Evolutionary conservation across 2,113 vertebrate species (phyloP), one percentile per base, ranked within the genome.

Genomic region (Poicephalus meyeri): DNA sequence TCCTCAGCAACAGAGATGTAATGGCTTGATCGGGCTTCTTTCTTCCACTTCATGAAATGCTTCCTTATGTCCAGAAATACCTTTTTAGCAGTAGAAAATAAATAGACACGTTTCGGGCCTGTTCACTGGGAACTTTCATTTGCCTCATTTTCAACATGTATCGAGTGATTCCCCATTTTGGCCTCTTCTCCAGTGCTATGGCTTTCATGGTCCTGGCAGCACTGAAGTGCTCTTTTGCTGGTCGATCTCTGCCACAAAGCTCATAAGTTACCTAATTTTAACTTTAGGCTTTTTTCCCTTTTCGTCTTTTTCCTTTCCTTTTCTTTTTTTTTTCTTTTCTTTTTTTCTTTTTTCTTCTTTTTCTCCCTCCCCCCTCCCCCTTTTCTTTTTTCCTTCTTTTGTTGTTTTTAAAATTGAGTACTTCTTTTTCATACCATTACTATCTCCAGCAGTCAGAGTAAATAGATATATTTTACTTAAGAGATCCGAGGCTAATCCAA

Each of bases 11-110:
- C 71, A 41, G 10, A 77, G 66, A 88, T 52, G 23, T 50, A 85
- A 56, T 72, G 47, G 39, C 16, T 76, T 9, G 11, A 64, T 35
- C 37, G 16, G 35, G 10, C 28, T 68, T 64, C 66, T 88, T 89
- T 89, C 85, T 94, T 90, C 16, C 44, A 16, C 53, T 80, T 93
- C 47, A 86, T 88, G 74, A 94, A 94, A 96, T 73, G n/a, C 64
- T 95, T 96, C 79, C 88, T 93, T 96, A 72, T 83, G 49, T 93
- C 24, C 49, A 83, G 88, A 91, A 93, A 77, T 77, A 80, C 58
- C 33, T 61, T 90, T 88, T 66, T 55, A 96, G 33, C 35, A 66
- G 50, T 44, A 89, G 61, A 87, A 94, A 91, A 87, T 55, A 84
- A 58, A 87, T 44, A 60, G 58, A 24, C 16, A 1, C n/a, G 8